Base-by-base conservation (phyloP, 2,113 vertebrate species). In the Thunnus maccoyii region DNA sequence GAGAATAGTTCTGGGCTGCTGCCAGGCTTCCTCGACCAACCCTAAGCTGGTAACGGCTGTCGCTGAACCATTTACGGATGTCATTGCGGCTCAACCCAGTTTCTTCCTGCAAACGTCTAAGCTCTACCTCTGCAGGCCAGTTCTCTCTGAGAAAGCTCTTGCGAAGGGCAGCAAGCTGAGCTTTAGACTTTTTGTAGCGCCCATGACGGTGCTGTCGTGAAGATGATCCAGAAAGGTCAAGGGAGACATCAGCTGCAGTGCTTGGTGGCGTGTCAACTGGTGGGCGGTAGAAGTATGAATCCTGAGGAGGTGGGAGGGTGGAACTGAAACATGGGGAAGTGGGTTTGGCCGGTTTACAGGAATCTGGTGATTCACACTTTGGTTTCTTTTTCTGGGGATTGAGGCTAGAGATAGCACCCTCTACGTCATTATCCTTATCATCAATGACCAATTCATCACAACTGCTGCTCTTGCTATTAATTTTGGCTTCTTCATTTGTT, bases 51-150 rank as follows among this genome's bases (percentile, higher is more conserved):
- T 96, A 96, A 14, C 95, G 94, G 68, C 95, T 95, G 89, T 96
- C 95, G 16, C 95, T 96, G 86, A 96, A 96, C 95, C 95, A 96
- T 88, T 96, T 96, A 8, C 95, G 94, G 65, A 96, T 95, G 74
- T 96, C 95, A 27, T 95, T 96, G 25, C 95, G 95, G 58, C 72
- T 94, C 88, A 97, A 90, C 47, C 96, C 95, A 0, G 97, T 97
- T 66, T 96, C 95, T 52, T 93, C 94, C 86, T 96, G 94, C 86
- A 97, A 76, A 1, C 93, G 94, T 46, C 94, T 91, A 7, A 97
- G 88, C 78, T 97, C 96, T 0, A 82, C 89, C 91, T 96, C 96
- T 9, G 92, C 91, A 1, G 94, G 95, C 95, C 93, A 95, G 76
- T 95, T 94, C 74, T 95, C 93, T 41, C 83, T 91, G 54, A 94